These are phyloP conservation scores for Sinhomidia bicolor DNA, from an alignment of 2,888 invertebrate species.

Conservation along the genomic window DNA sequence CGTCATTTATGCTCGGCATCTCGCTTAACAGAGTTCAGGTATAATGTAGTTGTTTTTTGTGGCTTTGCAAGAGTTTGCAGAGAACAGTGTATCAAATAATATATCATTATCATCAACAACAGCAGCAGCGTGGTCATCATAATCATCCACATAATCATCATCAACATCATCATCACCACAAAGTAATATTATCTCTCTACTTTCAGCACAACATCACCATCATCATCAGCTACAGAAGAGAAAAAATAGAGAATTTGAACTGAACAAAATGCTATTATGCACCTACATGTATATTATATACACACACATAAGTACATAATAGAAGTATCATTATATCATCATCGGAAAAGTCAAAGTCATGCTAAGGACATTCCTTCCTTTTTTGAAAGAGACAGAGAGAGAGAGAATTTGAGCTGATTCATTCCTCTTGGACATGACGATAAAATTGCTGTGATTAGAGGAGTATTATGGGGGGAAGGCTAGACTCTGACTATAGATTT, in stretches of 20 bases:
- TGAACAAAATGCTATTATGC: too few species aligned
- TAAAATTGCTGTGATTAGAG: constrained; percentile 52
- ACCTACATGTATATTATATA: too few species aligned
- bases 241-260: too few species aligned
- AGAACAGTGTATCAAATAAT: not conserved
- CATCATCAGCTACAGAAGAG: too few species aligned
- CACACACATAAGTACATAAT: too few species aligned
- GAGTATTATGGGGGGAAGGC: not conserved
- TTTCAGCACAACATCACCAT: too few species aligned
- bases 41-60: not conserved
- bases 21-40: not conserved
- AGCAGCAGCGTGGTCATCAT: constrained; percentile 13
- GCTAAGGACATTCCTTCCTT: constrained; percentile 66
- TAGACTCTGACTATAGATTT: not conserved
- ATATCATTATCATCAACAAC: not conserved
- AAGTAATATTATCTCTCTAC: too few species aligned
- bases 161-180: not conserved
- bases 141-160: not conserved
- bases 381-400: constrained; percentile 1
- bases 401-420: constrained; percentile 45
- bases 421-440: constrained; percentile 45
- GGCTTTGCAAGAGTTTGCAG: not conserved
- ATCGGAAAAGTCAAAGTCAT: constrained; percentile 60
- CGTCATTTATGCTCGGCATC: not conserved
- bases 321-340: not conserved